Conservation (phyloP, 2,888 invertebrate species). For the Mesodorylaimus sp. region DNA sequence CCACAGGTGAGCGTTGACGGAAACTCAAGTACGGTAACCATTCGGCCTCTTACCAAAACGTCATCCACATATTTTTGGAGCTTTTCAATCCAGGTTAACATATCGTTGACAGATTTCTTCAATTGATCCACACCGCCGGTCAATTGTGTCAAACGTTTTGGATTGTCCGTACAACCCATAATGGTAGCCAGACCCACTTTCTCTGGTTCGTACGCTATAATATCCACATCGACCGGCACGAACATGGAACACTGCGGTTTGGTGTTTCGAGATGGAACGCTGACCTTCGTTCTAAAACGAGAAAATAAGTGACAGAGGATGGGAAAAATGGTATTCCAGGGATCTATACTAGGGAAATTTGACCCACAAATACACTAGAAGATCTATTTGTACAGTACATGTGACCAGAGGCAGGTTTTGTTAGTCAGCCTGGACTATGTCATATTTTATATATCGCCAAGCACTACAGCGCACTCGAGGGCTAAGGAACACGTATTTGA, state of each 20-base stretch:
- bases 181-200: slow-evolving; percentile 36
- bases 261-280: slow-evolving; percentile 82
- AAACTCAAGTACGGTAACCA: neutral
- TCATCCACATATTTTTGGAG: slow-evolving; percentile 59
- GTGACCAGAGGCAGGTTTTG: no score
- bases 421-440: no score
- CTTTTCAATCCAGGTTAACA: slow-evolving; percentile 37
- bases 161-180: slow-evolving; percentile 23
- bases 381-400: no score
- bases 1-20: neutral
- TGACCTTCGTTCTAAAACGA: slow-evolving; percentile 53
- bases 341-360: no score
- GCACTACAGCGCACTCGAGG: no score
- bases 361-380: no score
- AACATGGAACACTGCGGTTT: slow-evolving; percentile 67
- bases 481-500: no score
- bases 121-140: slow-evolving; percentile 49
- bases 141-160: slow-evolving; percentile 40
- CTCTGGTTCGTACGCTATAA: slow-evolving; percentile 78
- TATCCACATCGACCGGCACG: slow-evolving; percentile 73
- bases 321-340: no score
- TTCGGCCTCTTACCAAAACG: slow-evolving; percentile 43
- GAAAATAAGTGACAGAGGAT: no score
- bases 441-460: no score
- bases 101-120: slow-evolving; percentile 58